Conservation (phyloP, 2,113 vertebrate genomes). For the Corythaeola cristata region DNA sequence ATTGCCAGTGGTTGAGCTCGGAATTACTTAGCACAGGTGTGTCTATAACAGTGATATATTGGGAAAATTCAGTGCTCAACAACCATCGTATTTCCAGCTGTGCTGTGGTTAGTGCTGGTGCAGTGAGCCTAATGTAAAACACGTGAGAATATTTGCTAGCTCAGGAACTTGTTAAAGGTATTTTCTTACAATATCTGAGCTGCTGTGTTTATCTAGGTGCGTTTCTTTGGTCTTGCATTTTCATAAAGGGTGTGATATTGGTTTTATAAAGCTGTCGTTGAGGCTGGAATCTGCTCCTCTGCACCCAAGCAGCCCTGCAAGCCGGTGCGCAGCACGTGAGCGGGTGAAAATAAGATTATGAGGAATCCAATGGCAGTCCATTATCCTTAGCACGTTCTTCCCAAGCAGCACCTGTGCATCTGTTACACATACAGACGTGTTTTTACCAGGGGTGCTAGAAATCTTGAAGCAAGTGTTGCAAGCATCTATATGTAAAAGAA, state of each 20-base stretch:
- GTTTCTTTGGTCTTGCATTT: slow-evolving; percentile 20
- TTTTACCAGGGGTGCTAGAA: slow-evolving; percentile 51
- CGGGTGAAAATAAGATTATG: slow-evolving; percentile 26
- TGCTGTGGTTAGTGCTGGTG: slow-evolving; percentile 48
- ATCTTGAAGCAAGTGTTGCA: slow-evolving; percentile 46
- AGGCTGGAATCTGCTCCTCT: background rate
- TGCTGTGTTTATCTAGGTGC: slow-evolving; percentile 47
- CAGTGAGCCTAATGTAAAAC: slow-evolving; percentile 56
- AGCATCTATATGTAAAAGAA: slow-evolving; percentile 26
- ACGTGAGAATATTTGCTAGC: slow-evolving; percentile 61
- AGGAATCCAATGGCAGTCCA: background rate
- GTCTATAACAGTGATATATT: slow-evolving; percentile 65
- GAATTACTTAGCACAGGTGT: slow-evolving; percentile 66
- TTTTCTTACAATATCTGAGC: slow-evolving; percentile 62
- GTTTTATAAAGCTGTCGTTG: slow-evolving; percentile 25
- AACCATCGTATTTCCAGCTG: slow-evolving; percentile 66
- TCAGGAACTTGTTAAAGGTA: slow-evolving; percentile 59
- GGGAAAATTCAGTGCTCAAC: slow-evolving; percentile 57
- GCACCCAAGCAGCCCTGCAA: background rate
- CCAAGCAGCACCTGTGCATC: slow-evolving; percentile 34
- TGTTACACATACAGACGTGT: background rate
- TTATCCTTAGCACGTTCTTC: background rate
- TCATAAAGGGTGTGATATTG: slow-evolving; percentile 27
- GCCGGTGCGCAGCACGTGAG: background rate
- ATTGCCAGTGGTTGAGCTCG: slow-evolving; percentile 33